Evolutionary conservation across 1,140 invertebrate genomes (phyloP).

Genomic region (Fopius arisanus): DNA sequence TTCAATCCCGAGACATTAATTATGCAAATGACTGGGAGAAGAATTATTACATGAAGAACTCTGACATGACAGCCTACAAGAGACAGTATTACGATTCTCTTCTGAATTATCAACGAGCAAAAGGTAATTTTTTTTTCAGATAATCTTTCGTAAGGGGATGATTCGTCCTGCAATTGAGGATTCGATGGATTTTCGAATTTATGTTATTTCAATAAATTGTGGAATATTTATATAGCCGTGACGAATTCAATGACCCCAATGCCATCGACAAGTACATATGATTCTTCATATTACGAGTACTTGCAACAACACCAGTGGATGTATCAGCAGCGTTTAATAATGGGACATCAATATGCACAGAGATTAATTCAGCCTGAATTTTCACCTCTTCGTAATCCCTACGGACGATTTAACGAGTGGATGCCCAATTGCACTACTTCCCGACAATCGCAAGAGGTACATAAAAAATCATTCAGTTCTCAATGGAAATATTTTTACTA

Average conservation of each 20-base stretch:
- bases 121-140: conserved; percentile 50
- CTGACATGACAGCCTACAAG: conserved; percentile 41
- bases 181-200: too few relatives aligned
- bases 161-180: too few relatives aligned
- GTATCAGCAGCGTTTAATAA: conserved; percentile 38
- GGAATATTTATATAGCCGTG: conserved; percentile 39
- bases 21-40: conserved; percentile 27
- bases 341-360: conserved; percentile 37
- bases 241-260: conserved; percentile 47
- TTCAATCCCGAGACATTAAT: conserved; percentile 16
- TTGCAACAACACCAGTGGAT: conserved; percentile 45
- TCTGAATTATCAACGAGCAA: conserved; percentile 37
- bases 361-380: conserved; percentile 27
- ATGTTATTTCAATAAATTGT: too few relatives aligned
- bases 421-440: conserved; percentile 37
- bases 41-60: conserved; percentile 29
- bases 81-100: conserved; percentile 46
- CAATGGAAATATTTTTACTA: too few relatives aligned
- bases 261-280: conserved; percentile 34
- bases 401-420: conserved; percentile 38
- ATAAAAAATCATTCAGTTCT: background rate
- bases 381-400: conserved; percentile 28
- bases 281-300: conserved; percentile 47
- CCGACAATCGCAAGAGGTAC: conserved; percentile 43
- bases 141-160: too few relatives aligned